A percentile compares a stretch with the other conserved stretches of the same genome.
phyloP scores from a whole-genome alignment of 2,888 invertebrate genomes.

The Athalia circularis region DNA sequence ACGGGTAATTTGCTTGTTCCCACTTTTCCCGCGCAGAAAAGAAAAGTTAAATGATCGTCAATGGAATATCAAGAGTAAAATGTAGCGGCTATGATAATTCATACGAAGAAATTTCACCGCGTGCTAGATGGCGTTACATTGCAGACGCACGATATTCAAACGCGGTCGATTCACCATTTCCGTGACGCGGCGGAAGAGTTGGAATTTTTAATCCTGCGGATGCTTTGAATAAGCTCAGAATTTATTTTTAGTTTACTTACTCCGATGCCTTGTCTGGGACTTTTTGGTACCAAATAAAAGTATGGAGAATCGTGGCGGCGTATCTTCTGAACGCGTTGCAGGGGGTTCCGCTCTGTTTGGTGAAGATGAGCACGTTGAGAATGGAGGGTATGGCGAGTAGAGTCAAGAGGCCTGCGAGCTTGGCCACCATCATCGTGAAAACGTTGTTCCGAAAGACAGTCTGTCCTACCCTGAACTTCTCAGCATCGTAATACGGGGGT shows the following conservation, averaged over 20 bases:
- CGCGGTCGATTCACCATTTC: too few species aligned
- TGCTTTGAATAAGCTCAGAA: not conserved
- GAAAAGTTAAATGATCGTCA: too few species aligned
- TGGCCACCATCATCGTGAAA: constrained; percentile 82
- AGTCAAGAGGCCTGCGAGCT: constrained; percentile 85
- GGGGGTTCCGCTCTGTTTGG: constrained; percentile 82
- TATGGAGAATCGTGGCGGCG: constrained; percentile 85
- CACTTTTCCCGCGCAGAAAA: too few species aligned
- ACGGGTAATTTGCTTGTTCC: too few species aligned
- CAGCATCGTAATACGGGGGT: constrained; percentile 82
- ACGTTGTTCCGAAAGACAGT: constrained; percentile 82
- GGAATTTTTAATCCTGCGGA: not conserved
- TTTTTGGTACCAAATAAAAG: constrained; percentile 85
- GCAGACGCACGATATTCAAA: too few species aligned
- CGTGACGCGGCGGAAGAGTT: too few species aligned
- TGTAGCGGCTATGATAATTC: too few species aligned
- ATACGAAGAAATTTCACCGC: too few species aligned
- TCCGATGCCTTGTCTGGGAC: constrained; percentile 72
- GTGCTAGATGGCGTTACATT: too few species aligned
- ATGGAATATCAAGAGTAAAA: too few species aligned
- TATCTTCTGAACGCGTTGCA: constrained; percentile 85
- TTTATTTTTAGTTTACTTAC: constrained; percentile 57
- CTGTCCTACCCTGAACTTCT: constrained; percentile 82
- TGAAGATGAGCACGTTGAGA: constrained; percentile 82
- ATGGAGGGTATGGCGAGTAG: constrained; percentile 87